Evolutionary conservation across 2,113 vertebrate genomes (phyloP).

Genomic region (Planiliza haematocheilus): DNA sequence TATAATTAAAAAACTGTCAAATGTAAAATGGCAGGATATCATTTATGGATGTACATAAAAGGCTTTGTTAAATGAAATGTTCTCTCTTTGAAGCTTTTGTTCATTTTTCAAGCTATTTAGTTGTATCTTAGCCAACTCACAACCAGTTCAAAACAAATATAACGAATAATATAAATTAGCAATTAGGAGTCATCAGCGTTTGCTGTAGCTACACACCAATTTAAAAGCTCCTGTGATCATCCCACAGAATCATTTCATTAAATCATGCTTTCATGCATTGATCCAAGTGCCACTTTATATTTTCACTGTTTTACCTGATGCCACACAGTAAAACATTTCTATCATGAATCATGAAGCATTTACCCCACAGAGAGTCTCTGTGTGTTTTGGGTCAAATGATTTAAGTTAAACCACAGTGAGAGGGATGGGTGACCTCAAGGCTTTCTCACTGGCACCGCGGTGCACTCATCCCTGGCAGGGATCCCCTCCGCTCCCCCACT

Average conservation of each 20-base stretch:
- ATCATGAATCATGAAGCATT: not conserved
- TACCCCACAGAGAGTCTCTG: not conserved
- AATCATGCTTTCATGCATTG: not conserved
- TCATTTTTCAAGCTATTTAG: not conserved
- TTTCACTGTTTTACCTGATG: not conserved
- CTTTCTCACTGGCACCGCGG: constrained; percentile 23
- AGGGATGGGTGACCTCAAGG: constrained; percentile 26
- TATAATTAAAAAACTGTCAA: too few species aligned
- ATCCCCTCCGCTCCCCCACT: constrained; percentile 51
- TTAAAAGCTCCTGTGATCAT: not conserved
- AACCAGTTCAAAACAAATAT: constrained; percentile 9
- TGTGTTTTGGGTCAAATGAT: constrained; percentile 8
- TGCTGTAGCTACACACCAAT: not conserved
- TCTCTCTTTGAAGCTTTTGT: constrained; percentile 3
- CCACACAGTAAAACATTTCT: not conserved
- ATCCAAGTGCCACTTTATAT: not conserved
- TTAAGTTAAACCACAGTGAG: constrained; percentile 22
- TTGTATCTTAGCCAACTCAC: constrained; percentile 2
- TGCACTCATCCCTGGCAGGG: constrained; percentile 52
- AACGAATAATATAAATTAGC: not conserved
- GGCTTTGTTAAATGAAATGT: constrained; percentile 5
- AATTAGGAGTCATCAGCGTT: not conserved
- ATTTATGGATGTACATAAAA: not conserved
- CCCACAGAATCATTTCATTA: not conserved
- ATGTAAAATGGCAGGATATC: too few species aligned